These are phyloP conservation scores for Syritta pipiens DNA, from an alignment of 2,888 invertebrate species.

Conservation along the genomic window DNA sequence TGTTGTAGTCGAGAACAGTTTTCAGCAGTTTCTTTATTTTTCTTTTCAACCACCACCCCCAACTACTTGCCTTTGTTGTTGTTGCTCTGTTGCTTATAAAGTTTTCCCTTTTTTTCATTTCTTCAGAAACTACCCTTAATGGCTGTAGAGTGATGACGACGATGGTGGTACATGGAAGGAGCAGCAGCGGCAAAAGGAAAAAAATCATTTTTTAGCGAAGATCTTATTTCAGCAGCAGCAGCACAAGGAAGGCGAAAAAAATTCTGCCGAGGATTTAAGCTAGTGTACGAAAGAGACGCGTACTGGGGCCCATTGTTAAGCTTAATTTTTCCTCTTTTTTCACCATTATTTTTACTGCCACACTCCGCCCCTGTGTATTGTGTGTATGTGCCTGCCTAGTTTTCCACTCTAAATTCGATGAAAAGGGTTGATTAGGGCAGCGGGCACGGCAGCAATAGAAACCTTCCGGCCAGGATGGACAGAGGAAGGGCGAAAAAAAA, in stretches of 20 bases:
- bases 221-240: slow-evolving; percentile 37
- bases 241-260: slow-evolving; percentile 8
- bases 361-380: slow-evolving; percentile 1
- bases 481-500: neutral
- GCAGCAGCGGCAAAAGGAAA: neutral
- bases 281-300: slow-evolving; percentile 45
- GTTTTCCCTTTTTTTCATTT: slow-evolving; percentile 36
- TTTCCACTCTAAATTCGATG: slow-evolving; percentile 45
- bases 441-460: neutral
- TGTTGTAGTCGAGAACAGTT: slow-evolving; percentile 63
- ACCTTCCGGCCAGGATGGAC: neutral
- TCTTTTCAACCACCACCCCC: neutral
- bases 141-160: slow-evolving; percentile 47
- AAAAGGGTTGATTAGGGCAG: slow-evolving; percentile 66
- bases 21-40: slow-evolving; percentile 60
- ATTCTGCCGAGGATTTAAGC: slow-evolving; percentile 29
- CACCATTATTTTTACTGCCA: slow-evolving; percentile 43
- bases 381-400: slow-evolving; percentile 43
- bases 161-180: neutral
- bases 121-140: slow-evolving; percentile 68
- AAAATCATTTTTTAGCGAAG: slow-evolving; percentile 60
- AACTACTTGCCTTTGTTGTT: slow-evolving; percentile 5
- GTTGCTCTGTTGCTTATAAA: slow-evolving; percentile 26
- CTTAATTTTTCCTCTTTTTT: slow-evolving; percentile 42
- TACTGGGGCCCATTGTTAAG: slow-evolving; percentile 57